Percentiles rank a stretch among this genome's conserved stretches.
Conservation (phyloP, 2,113 vertebrate genomes). For the Microcebus lehilahytsara region DNA sequence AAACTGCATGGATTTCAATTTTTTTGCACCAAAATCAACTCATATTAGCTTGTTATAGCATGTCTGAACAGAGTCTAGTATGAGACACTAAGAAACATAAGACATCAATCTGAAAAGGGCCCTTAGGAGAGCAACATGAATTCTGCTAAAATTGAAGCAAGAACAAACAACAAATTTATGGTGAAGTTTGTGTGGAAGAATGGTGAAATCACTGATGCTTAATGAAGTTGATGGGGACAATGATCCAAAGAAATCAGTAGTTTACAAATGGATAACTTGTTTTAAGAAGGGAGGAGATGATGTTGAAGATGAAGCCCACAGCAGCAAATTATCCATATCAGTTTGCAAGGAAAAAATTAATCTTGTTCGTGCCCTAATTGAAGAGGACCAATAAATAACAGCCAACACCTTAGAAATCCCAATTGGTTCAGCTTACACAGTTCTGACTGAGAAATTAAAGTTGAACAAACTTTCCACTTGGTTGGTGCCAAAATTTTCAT, state of each 20-base stretch:
- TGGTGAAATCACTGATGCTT: not conserved
- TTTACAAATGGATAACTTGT: not conserved
- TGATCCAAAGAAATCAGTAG: not conserved
- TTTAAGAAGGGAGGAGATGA: not conserved
- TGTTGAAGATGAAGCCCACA: not conserved
- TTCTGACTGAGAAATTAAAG: not conserved
- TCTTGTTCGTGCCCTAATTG: not conserved
- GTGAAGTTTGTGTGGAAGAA: not conserved
- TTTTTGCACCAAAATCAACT: not conserved
- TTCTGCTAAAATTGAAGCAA: not conserved
- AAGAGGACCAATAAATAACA: not conserved
- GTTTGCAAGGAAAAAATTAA: not conserved
- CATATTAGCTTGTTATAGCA: not conserved
- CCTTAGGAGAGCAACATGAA: not conserved
- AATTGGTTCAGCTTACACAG: not conserved
- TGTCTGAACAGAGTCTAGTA: not conserved
- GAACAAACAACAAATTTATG: not conserved
- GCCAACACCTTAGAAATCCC: not conserved
- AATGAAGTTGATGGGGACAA: not conserved
- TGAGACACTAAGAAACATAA: not conserved
- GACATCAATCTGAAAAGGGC: not conserved
- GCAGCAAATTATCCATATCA: not conserved
- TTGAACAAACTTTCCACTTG: not conserved
- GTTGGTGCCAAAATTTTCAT: not conserved
- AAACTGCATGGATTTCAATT: not conserved